phyloP scores from a whole-genome alignment of 2,888 invertebrate genomes.

The Leptopilina myrica region DNA sequence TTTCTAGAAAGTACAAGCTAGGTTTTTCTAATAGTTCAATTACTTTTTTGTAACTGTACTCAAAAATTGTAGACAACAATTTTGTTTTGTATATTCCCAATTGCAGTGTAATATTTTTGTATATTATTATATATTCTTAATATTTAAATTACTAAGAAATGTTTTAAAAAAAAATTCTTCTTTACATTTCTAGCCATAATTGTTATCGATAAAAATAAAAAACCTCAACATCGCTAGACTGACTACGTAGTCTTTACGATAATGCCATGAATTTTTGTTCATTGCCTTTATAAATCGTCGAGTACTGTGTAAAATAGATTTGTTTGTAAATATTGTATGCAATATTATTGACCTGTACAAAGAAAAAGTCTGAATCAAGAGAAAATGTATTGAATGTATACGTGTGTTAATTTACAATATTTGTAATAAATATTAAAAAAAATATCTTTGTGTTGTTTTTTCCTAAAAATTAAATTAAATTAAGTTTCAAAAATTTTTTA shows the following conservation, averaged over 20 bases:
- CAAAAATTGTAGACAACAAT: not conserved
- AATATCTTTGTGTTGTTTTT: conserved; percentile 26
- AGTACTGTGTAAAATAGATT: conserved; percentile 69
- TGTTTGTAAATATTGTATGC: conserved; percentile 69
- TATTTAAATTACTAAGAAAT: conserved; percentile 11
- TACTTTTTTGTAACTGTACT: conserved; percentile 22
- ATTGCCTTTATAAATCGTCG: conserved; percentile 43
- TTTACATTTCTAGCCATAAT: conserved; percentile 60
- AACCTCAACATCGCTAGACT: conserved; percentile 65
- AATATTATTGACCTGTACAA: conserved; percentile 60
- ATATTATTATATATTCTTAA: not conserved
- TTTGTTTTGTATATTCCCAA: conserved; percentile 1
- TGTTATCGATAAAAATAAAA: conserved; percentile 45
- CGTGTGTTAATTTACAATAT: conserved; percentile 67
- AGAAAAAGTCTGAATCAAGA: conserved; percentile 55
- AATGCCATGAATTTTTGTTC: conserved; percentile 62
- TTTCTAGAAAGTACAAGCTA: conserved; percentile 15
- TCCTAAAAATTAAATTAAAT: not conserved
- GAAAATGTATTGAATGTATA: conserved; percentile 57
- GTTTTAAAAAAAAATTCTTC: conserved; percentile 15
- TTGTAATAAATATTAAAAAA: conserved; percentile 70
- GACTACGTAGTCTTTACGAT: conserved; percentile 65
- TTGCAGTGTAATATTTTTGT: conserved; percentile 27
- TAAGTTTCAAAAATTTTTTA: too few species aligned
- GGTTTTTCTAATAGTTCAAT: conserved; percentile 29